Evolutionary conservation across 37 sponge, comb jelly and placozoan species (phyloP), one percentile per base, ranked within the genome.

Genomic region (Beroe forskalii): DNA sequence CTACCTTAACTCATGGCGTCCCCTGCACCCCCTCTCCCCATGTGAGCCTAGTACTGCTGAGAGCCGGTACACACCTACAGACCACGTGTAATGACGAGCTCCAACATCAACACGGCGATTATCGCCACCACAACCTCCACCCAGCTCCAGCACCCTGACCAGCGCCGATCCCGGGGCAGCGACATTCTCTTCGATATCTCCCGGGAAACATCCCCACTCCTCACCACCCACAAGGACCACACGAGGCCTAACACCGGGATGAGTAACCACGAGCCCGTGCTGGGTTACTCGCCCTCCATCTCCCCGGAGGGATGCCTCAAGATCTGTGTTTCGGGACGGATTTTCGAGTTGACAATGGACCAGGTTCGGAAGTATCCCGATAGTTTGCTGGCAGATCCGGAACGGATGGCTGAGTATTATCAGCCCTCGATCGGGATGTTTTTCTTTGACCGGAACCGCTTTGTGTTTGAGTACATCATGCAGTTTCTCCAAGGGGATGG

Each of bases 391-490:
- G 75, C 75, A 30, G 37, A 33, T 20, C 75, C 75, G 12, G 40
- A 33, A 4, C 31, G 30, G 20, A 33, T 72, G 40, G 40, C 37
- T 22, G 75, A 72, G 22, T 20, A 72, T 37, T 72, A 72, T 33
- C 40, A 22, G 0, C 75, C 75, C 39, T 19, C 75, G 2, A 6
- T 72, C 4, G 75, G 75, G 9, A 37, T 33, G 75, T 72, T 72
- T 39, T 72, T 72, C 75, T 72, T 72, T 30, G 75, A 72, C 40
- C 35, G 75, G 75, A 72, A 72, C 75, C 23, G 75, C 9, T 20
- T 36, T 33, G 75, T 72, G 40, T 72, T 72, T 39, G 75, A 72
- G 75, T 33, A 72, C 22, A 72, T 72, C 36, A 72, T 72, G 75
- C 75, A 72, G 75, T 72, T 72, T 39, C 35, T 30, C 75, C 75